phyloP scores from a whole-genome alignment of 2,113 vertebrate genomes.

The Spilogale gracilis region DNA sequence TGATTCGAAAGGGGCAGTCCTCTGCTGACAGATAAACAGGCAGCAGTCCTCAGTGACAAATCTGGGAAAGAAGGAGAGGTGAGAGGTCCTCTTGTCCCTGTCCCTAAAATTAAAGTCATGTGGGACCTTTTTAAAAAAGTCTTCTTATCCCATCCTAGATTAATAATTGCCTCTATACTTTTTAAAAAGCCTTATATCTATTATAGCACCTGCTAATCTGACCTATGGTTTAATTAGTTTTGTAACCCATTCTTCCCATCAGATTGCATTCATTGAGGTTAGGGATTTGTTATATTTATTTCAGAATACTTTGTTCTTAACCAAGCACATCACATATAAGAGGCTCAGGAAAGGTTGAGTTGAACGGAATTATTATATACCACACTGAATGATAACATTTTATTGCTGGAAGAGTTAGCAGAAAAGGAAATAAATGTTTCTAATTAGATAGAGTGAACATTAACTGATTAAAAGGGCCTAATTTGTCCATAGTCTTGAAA shows the following conservation, averaged over 20 bases:
- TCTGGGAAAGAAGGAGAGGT: neutral
- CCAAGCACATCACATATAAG: neutral
- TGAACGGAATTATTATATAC: neutral
- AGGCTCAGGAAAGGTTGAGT: conserved; percentile 5
- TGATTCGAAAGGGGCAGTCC: neutral
- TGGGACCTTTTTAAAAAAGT: neutral
- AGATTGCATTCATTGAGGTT: neutral
- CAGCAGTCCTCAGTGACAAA: neutral
- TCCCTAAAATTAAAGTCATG: neutral
- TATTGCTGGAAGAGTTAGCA: neutral
- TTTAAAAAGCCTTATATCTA: conserved; percentile 23
- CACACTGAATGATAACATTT: neutral
- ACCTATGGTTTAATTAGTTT: neutral
- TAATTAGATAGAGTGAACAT: conserved; percentile 27
- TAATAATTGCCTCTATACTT: neutral
- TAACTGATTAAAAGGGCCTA: conserved; percentile 28
- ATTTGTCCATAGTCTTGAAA: neutral
- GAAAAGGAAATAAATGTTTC: conserved; percentile 32
- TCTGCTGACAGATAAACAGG: neutral
- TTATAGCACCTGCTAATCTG: neutral
- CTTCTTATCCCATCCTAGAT: neutral
- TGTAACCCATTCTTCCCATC: neutral
- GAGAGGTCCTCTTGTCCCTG: neutral
- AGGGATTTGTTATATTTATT: neutral
- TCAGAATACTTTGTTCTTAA: neutral